These are phyloP conservation scores for Notospermus geniculatus DNA, from an alignment of 1,140 invertebrate species.

Conservation along the genomic window DNA sequence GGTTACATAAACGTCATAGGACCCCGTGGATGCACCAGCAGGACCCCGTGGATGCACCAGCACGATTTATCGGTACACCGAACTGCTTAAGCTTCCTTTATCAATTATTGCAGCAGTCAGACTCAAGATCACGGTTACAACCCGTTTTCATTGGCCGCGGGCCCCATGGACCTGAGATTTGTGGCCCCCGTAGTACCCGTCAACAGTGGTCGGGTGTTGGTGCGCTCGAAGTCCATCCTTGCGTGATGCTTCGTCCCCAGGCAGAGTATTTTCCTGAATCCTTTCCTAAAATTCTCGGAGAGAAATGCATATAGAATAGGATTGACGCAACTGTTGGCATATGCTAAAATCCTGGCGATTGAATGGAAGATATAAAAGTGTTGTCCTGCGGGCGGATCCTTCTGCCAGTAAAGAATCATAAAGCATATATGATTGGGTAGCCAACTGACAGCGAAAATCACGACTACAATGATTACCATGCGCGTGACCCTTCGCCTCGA, in stretches of 20 bases:
- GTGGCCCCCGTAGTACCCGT: not conserved
- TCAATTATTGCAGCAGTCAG: too few relatives aligned
- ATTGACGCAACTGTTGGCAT: slow-evolving; percentile 93
- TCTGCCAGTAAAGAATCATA: slow-evolving; percentile 50
- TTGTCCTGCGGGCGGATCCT: slow-evolving; percentile 54
- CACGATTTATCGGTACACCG: too few relatives aligned
- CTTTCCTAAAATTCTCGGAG: slow-evolving; percentile 82
- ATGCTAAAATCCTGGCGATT: slow-evolving; percentile 85
- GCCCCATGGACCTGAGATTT: not conserved
- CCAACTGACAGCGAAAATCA: slow-evolving; percentile 95
- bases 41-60: too few relatives aligned
- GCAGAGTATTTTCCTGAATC: slow-evolving; percentile 69
- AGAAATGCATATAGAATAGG: slow-evolving; percentile 92
- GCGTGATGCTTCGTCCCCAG: slow-evolving; percentile 27
- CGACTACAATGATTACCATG: slow-evolving; percentile 90
- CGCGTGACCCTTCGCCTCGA: slow-evolving; percentile 88
- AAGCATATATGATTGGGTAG: slow-evolving; percentile 79
- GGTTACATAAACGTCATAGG: too few relatives aligned
- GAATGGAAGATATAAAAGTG: slow-evolving; percentile 74
- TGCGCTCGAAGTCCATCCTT: slow-evolving; percentile 41
- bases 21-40: too few relatives aligned
- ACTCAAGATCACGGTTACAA: not conserved
- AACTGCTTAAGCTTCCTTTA: too few relatives aligned
- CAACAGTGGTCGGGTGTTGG: slow-evolving; percentile 24
- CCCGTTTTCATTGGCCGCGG: slow-evolving; percentile 1